Base-by-base conservation (phyloP, 2,113 vertebrate genomes). In the Alouatta palliata region DNA sequence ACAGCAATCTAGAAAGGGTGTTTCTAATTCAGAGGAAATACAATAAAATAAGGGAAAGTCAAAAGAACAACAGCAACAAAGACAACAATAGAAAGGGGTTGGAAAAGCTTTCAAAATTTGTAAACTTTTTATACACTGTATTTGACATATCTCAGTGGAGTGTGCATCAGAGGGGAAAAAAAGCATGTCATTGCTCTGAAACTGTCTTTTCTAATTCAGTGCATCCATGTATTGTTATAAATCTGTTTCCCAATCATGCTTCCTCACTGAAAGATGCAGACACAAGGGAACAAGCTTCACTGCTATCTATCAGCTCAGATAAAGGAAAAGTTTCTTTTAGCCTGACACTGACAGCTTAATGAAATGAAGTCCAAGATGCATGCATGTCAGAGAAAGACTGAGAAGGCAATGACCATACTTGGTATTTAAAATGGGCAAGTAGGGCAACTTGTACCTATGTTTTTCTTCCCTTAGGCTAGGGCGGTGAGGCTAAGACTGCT, bases 201-300 rank as follows among this genome's bases (percentile, higher is more conserved):
- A 98, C 98, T 98, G 98, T 99, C 98, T 98, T 98, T 98, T 99
- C 98, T 98, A 98, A 99, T 99, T 98, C 98, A 98, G 81, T 98
- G 98, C 98, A 97, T 97, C 96, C 98, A 96, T 98, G 98, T 98
- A 98, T 98, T 98, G 98, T 98, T 98, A 98, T 97, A 98, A 98
- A 98, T 98, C 98, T 98, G 96, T 97, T 98, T 98, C 95, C 90
- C 93, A 94, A 94, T 97, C 95, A 97, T 88, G 68, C 96, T 92
- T 92, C 81, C 66, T 95, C 96, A 90, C 96, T 96, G 97, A 97
- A 98, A 98, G 97, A 98, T 97, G 94, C 79, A 97, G 95, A 98
- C 96, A 94, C 96, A 90, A 95, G 97, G 97, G 97, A 98, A 94
- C 95, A 97, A 97, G 94, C 97, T 96, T 97, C 97, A 94, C 96